These are phyloP conservation scores for Zosterops lateralis DNA, from an alignment of 2,113 vertebrate genomes.

Conservation along the genomic window DNA sequence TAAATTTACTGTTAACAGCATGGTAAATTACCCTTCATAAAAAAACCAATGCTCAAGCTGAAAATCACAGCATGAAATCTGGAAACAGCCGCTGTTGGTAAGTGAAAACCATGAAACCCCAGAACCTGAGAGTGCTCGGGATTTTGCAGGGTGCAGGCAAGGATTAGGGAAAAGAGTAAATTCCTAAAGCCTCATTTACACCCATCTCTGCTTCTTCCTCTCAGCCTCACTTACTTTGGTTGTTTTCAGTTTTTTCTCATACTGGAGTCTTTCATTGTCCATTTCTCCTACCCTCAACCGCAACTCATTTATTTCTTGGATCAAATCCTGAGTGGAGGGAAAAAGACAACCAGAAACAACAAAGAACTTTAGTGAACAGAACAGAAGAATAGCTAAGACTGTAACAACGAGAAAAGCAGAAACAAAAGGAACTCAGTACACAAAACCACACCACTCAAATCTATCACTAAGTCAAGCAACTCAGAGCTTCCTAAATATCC, in stretches of 20 bases:
- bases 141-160: not conserved
- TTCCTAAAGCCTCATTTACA: not conserved
- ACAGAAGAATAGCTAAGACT: not conserved
- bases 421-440: not conserved
- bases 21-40: not conserved
- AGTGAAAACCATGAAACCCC: not conserved
- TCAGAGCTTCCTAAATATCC: not conserved
- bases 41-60: not conserved
- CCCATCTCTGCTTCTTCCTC: not conserved
- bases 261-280: slow-evolving; percentile 89
- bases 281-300: slow-evolving; percentile 88
- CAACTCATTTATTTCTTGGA: slow-evolving; percentile 89
- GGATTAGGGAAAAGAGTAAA: not conserved
- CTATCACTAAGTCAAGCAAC: not conserved
- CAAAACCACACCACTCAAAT: not conserved
- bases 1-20: not conserved
- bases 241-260: slow-evolving; percentile 92
- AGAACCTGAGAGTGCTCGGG: not conserved
- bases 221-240: slow-evolving; percentile 86
- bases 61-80: not conserved
- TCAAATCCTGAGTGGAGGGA: slow-evolving; percentile 77
- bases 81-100: not conserved
- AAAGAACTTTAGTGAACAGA: not conserved
- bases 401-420: not conserved
- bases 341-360: not conserved